Conservation (phyloP, 2,113 vertebrate species). For the Aphelocoma coerulescens region DNA sequence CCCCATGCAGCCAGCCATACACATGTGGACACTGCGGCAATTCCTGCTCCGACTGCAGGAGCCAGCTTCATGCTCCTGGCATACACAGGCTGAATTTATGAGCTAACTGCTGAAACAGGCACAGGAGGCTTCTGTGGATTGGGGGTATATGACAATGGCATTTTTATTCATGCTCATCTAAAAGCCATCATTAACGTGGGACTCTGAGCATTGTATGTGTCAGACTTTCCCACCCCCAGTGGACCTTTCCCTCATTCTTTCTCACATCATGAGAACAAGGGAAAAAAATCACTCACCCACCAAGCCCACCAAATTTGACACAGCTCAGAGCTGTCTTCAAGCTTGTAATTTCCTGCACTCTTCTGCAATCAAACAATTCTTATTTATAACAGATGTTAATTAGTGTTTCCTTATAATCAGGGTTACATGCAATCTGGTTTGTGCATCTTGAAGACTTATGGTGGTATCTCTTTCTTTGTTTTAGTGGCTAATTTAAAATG, state of each 20-base stretch:
- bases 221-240: background rate
- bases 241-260: background rate
- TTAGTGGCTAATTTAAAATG: constrained; percentile 14
- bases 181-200: background rate
- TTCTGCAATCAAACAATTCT: background rate
- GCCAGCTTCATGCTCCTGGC: background rate
- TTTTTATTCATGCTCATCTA: background rate
- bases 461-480: background rate
- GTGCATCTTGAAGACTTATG: background rate
- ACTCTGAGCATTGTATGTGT: background rate
- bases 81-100: background rate
- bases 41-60: fast-evolving
- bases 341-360: background rate
- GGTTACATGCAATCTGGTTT: background rate
- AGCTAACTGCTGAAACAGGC: background rate
- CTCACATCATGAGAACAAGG: background rate
- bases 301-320: background rate
- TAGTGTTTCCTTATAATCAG: constrained; percentile 28
- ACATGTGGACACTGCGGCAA: fast-evolving
- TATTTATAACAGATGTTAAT: constrained; percentile 19
- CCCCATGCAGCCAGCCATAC: background rate
- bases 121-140: background rate
- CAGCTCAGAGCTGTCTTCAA: background rate
- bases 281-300: background rate
- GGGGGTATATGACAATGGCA: background rate